Evolutionary conservation across 2,888 invertebrate genomes (phyloP).

Genomic region (Yponomeuta plumbellus): DNA sequence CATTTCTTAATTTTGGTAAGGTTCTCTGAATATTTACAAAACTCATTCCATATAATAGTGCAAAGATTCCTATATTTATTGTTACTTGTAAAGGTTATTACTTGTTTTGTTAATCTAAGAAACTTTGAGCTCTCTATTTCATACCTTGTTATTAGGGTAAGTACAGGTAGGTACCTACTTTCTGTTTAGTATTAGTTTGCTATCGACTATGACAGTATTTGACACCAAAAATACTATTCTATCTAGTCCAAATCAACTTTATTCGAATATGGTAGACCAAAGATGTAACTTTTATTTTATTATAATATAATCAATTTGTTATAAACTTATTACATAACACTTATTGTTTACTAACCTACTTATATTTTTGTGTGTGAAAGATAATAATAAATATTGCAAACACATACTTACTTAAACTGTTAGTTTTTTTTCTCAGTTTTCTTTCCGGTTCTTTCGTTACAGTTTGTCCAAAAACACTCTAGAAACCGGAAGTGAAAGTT

Average conservation of each 20-base stretch:
- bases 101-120: neutral
- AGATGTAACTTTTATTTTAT: neutral
- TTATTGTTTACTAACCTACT: constrained; percentile 3
- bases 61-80: neutral
- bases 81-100: neutral
- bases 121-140: neutral
- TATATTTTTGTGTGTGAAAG: neutral
- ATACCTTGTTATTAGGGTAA: neutral
- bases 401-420: neutral
- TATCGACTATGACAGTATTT: too few relatives aligned
- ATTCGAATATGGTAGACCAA: neutral
- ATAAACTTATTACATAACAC: neutral
- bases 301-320: neutral
- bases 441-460: too few relatives aligned
- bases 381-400: constrained; percentile 13
- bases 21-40: neutral
- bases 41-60: neutral
- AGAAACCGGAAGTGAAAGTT: too few relatives aligned
- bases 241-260: too few relatives aligned
- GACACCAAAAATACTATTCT: too few relatives aligned
- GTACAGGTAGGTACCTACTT: too few relatives aligned
- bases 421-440: neutral
- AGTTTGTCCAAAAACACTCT: too few relatives aligned
- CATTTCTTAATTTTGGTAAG: too few relatives aligned
- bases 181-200: too few relatives aligned